Evolutionary conservation across 1,140 invertebrate genomes (phyloP), one percentile per base, ranked within the genome.

Genomic region (Euura saliciscinereae): DNA sequence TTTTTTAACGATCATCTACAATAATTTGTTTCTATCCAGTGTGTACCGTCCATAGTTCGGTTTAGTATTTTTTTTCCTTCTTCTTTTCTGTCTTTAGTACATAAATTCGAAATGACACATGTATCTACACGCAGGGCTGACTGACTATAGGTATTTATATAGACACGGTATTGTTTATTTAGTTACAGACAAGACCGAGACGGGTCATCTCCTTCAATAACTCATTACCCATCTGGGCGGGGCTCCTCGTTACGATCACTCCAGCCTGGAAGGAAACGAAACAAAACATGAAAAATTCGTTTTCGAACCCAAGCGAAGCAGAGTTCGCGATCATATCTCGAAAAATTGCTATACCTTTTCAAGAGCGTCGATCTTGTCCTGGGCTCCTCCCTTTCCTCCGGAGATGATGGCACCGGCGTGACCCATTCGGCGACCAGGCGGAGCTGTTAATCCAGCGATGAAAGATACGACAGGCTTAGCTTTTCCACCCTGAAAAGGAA

Each of bases 351-450:
- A 68, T 76, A 95, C 94, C 83, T 94, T 93, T 89, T 97, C 94
- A 71, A 99, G 89, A 73, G 99, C 97, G 83, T 96, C 93, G 76
- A 99, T 99, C 90, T 99, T 99, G 82, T 99, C 98, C 87, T 97
- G 94, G 76, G 98, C 98, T 72, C 97, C 97, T 75, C 98, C 98
- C 88, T 99, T 99, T 46, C 98, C 98, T 43, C 98, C 98, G 42
- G 98, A 97, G 86, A 99, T 99, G 79, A 99, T 99, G 78, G 98
- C 98, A 78, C 98, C 98, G 76, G 98, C 98, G 84, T 99, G 98
- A 65, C 98, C 98, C 98, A 99, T 99, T 83, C 98, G 90, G 79
- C 98, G 90, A 43, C 98, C 98, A 71, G 98, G 98, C 43, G 98
- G 98, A 68, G 98, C 98, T 8, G 98, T 99, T 51, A 99, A 85